Base-by-base conservation (phyloP, 1,140 invertebrate species). In the Whitmania pigra region DNA sequence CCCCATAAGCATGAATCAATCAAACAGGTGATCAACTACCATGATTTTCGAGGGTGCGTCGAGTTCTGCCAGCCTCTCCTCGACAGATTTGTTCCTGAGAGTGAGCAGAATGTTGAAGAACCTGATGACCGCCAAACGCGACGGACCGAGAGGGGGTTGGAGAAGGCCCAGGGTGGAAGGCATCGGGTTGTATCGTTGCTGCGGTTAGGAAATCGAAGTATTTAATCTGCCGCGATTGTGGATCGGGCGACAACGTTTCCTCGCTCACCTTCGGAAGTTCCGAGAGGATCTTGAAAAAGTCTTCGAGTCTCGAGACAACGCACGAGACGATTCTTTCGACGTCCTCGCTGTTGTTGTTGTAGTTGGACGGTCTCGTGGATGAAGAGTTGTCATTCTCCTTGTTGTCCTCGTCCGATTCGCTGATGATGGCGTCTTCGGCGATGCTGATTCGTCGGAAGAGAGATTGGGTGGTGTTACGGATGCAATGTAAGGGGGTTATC, bases 71-170 rank as follows among this genome's bases (percentile, higher is more conserved):
- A 49, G 43, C 9, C 15, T 49, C 3, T 49, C 43, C 43, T 49
- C 43, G 0, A 49, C 43, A 1, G 43, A 3, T 49, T 49, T 11
- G 43, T 49, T 49, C 43, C 43, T 49, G 43, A 49, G 43, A 11
- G 43, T 49, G 11, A 49, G 43, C 11, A 63, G 22, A 18, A 18
- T 7, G 15, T 63, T 63, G 57, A 63, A 25, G 57, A 63, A 63
- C 29, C 57, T 22, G 57, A 63, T 63, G 57, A 63, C 86, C 78
- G 89, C 87, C 75, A 93, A 82, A 53, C 91, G 83, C 43, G 88
- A 88, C 78, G 87, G 87, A 49, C 90, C 90, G 77, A 92, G 83
- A 43, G 90, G 89, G 69, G 87, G 86, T 75, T 88, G 85, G 77
- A 91, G 80, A 57, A 83, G 70, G 70, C 87, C 88, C 72, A 85